Percentiles rank a stretch among this genome's conserved stretches.
phyloP scores from a whole-genome alignment of 2,113 vertebrate species.

The Caloenas nicobarica region DNA sequence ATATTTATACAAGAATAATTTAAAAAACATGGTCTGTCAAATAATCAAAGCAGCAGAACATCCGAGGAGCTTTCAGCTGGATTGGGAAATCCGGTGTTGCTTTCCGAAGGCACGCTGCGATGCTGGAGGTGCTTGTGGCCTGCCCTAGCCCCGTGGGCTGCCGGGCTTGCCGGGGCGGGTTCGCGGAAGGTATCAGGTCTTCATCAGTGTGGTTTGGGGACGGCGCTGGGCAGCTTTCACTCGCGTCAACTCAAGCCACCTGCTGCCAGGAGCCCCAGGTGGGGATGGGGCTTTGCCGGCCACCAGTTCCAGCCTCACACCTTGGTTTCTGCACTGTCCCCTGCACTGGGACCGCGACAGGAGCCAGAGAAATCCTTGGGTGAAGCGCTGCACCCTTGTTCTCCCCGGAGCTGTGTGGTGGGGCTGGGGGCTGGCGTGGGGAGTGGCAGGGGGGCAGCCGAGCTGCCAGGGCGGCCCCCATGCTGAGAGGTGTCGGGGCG shows the following conservation, averaged over 20 bases:
- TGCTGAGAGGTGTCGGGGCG: rapidly evolving
- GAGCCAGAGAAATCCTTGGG: background rate
- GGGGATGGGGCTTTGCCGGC: background rate
- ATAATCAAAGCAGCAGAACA: conserved; percentile 60
- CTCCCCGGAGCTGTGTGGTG: rapidly evolving
- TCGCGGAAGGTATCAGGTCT: background rate
- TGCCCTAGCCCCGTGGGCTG: background rate
- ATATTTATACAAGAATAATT: conserved; percentile 72
- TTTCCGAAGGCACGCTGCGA: background rate
- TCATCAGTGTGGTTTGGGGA: background rate
- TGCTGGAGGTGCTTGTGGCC: background rate
- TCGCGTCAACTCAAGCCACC: background rate
- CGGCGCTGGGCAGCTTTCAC: background rate
- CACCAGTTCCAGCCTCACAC: background rate
- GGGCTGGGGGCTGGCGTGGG: background rate
- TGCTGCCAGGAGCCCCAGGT: background rate
- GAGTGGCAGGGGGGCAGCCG: background rate
- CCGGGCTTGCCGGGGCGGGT: rapidly evolving
- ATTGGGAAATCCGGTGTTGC: conserved; percentile 11
- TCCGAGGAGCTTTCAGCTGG: conserved; percentile 38
- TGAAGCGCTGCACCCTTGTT: background rate
- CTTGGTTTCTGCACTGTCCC: background rate
- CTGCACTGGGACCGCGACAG: background rate
- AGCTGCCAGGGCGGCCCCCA: background rate
- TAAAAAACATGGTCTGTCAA: conserved; percentile 68